Evolutionary conservation across 2,797 vertebrate species (phyloP).

Genomic region (Anguilla anguilla): DNA sequence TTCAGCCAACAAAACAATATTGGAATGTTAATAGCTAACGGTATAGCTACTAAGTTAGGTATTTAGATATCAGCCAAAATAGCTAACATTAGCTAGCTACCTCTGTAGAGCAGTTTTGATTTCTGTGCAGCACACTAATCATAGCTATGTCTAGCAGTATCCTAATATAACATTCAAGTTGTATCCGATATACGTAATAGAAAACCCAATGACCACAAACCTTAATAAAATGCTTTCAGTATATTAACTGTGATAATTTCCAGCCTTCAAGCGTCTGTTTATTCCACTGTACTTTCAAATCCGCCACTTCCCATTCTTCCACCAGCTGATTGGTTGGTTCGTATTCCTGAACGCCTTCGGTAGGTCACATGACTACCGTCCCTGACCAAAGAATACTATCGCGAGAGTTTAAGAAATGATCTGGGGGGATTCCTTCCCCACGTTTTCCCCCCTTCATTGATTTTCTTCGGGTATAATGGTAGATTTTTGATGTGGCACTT

Average conservation of each 20-base stretch:
- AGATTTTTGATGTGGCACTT: not conserved
- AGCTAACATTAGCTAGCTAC: not conserved
- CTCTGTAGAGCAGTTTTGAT: not conserved
- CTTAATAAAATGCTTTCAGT: not conserved
- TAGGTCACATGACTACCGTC: slow-evolving; percentile 25
- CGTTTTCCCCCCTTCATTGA: too few species aligned
- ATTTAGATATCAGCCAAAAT: not conserved
- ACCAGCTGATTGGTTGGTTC: slow-evolving; percentile 68
- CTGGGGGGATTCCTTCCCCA: not conserved
- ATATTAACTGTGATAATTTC: not conserved
- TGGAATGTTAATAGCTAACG: not conserved
- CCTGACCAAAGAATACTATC: not conserved
- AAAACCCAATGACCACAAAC: not conserved
- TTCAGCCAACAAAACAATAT: not conserved
- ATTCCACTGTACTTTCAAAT: slow-evolving; percentile 74
- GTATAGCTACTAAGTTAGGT: not conserved
- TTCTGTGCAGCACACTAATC: not conserved
- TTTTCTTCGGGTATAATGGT: not conserved
- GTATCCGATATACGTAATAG: not conserved
- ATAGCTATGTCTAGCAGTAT: not conserved
- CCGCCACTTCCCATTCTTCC: slow-evolving; percentile 48
- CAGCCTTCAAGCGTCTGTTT: slow-evolving; percentile 38
- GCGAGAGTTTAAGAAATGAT: not conserved
- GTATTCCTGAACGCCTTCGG: slow-evolving; percentile 36
- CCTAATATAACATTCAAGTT: not conserved